A percentile compares a stretch with the other conserved stretches of the same genome.
Evolutionary conservation across 1,140 invertebrate genomes (phyloP).

Genomic region (Trissolcus basalis): DNA sequence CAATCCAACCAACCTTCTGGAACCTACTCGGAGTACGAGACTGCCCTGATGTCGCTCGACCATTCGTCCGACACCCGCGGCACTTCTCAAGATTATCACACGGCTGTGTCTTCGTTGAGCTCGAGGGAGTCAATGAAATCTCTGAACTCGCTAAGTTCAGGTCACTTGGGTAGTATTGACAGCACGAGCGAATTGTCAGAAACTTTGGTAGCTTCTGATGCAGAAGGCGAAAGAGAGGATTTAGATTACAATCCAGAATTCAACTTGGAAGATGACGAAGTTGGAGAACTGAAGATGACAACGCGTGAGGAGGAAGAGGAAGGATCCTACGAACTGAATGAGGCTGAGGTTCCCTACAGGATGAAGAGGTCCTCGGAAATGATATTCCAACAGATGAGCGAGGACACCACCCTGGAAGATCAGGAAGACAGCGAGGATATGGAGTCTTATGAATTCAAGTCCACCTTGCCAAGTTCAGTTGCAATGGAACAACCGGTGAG

Average conservation of each 20-base stretch:
- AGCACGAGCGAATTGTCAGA: constrained; percentile 90
- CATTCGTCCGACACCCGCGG: constrained; percentile 81
- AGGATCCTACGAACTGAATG: constrained; percentile 23
- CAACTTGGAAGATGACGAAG: constrained; percentile 61
- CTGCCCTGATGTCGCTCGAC: constrained; percentile 87
- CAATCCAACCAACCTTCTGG: constrained; percentile 77
- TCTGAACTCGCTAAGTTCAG: constrained; percentile 90
- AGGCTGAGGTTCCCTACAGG: constrained; percentile 75
- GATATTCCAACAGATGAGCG: constrained; percentile 85
- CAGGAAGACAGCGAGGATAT: constrained; percentile 44
- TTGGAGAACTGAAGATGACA: constrained; percentile 61
- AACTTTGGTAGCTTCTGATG: constrained; percentile 89
- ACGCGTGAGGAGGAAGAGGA: constrained; percentile 46
- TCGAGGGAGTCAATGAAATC: constrained; percentile 93
- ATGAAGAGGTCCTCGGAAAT: constrained; percentile 94
- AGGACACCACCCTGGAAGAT: constrained; percentile 63
- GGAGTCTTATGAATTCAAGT: constrained; percentile 21
- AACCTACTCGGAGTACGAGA: constrained; percentile 90
- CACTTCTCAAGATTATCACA: constrained; percentile 89
- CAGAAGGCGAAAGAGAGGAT: constrained; percentile 78
- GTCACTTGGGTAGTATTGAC: constrained; percentile 90
- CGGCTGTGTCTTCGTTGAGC: constrained; percentile 87
- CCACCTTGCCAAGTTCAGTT: neutral
- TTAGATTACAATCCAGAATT: constrained; percentile 70
- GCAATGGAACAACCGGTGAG: neutral